These are phyloP conservation scores for Malurus elegans DNA, from an alignment of 2,113 vertebrate genomes.

Conservation along the genomic window DNA sequence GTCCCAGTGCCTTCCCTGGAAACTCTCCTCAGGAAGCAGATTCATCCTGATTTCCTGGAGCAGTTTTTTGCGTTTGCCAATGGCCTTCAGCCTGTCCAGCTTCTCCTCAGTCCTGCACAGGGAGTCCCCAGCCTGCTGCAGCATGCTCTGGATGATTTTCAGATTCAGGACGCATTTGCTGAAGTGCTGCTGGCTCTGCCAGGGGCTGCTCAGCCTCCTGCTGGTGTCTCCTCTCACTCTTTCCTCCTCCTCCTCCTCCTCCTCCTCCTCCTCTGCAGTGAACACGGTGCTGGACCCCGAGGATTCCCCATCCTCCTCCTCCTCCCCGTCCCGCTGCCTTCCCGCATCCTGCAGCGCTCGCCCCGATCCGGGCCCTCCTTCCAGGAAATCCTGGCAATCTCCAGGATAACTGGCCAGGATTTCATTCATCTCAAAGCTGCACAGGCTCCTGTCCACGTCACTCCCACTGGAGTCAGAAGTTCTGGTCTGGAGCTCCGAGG, in stretches of 20 bases:
- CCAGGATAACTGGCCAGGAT: constrained; percentile 58
- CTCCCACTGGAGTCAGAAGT: not conserved
- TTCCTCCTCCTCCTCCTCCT: not conserved
- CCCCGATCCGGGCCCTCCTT: not conserved
- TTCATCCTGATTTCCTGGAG: not conserved
- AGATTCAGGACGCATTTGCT: constrained; percentile 65
- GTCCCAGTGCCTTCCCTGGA: not conserved
- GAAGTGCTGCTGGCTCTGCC: constrained; percentile 31
- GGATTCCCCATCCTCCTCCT: not conserved
- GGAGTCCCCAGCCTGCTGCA: constrained; percentile 25
- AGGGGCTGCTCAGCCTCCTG: not conserved
- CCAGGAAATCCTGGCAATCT: not conserved
- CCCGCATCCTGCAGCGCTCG: not conserved
- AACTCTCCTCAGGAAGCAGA: not conserved
- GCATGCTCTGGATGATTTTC: constrained; percentile 58
- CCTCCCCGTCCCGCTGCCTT: not conserved
- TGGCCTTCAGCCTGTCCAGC: not conserved
- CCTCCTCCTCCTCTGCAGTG: not conserved
- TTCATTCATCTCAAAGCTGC: constrained; percentile 75
- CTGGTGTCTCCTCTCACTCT: not conserved
- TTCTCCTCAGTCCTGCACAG: constrained; percentile 18
- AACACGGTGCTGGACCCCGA: not conserved
- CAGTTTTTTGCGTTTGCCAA: not conserved
- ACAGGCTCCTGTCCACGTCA: constrained; percentile 49
- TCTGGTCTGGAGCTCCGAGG: not conserved